phyloP scores from a whole-genome alignment of 2,888 invertebrate species.

The Drosophila mulleri region DNA sequence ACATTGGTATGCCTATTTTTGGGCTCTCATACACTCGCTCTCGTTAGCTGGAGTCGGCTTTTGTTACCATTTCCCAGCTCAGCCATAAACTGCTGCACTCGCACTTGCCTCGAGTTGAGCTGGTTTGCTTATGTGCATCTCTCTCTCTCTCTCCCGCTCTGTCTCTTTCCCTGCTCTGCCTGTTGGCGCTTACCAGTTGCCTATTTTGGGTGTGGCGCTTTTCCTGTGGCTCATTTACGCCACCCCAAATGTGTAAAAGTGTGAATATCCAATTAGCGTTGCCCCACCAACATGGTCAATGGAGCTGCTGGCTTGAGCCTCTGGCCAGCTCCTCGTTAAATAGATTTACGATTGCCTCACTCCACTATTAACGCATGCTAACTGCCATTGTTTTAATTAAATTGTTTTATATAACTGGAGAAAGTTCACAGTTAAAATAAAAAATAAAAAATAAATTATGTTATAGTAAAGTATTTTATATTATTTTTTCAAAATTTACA shows the following conservation, averaged over 20 bases:
- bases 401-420: background rate
- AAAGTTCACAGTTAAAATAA: too few relatives aligned
- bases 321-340: constrained; percentile 9
- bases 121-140: constrained; percentile 45
- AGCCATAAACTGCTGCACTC: constrained; percentile 45
- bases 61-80: constrained; percentile 70
- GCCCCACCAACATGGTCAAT: constrained; percentile 53
- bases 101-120: constrained; percentile 14
- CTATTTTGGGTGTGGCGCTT: constrained; percentile 80
- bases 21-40: constrained; percentile 42
- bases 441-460: too few relatives aligned
- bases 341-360: constrained; percentile 16
- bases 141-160: constrained; percentile 12
- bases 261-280: constrained; percentile 79
- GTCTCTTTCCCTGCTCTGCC: constrained; percentile 9
- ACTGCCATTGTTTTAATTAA: constrained; percentile 13
- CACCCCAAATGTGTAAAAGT: constrained; percentile 73
- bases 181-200: constrained; percentile 78
- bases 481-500: too few relatives aligned
- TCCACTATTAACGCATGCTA: constrained; percentile 15
- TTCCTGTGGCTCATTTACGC: constrained; percentile 73
- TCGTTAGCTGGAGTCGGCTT: constrained; percentile 52
- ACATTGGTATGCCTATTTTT: constrained; percentile 80
- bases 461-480: too few relatives aligned
- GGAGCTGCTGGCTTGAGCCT: constrained; percentile 5